Evolutionary conservation across 1,140 invertebrate species (phyloP), one percentile per base, ranked within the genome.

Genomic region (Sycophila sp.): DNA sequence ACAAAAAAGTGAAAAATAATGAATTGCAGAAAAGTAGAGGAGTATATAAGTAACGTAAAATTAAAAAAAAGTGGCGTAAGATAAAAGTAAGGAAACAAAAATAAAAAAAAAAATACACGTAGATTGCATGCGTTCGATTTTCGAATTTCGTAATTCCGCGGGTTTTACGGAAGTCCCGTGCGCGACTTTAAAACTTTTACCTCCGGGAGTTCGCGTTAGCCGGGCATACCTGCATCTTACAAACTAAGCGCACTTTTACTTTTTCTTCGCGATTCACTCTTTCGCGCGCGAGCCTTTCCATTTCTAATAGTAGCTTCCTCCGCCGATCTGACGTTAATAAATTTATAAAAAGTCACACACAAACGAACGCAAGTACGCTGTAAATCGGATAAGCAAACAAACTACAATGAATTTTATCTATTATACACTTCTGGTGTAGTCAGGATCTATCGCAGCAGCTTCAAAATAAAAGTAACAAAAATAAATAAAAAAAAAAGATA

Each of bases 361-460:
- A 38, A 19, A 58, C 5, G n/a, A n/a, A 32, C 34, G 34, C 15
- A 13, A 58, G 24, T 53, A 53, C 28, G 38, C 30, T 19, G 17
- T 36, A 53, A 38, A 60, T 62, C 28, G 11, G 38, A 26, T 32
- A 62, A 1, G 26, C 28, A 26, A 51, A 56, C 5, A 40, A 60
- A 42, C 6, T 62, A 53, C n/a, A n/a, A 30, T 63, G 63, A 22
- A 69, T 70, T 70, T 70, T 70, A 70, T 58, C 68, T 36, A n/a
- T n/a, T n/a, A 56, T 24, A 58, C 2, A 64, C 15, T 56, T 63
- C 28, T 56, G 49, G 26, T 24, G 32, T 69, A 62, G 60, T 62
- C 22, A 13, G 28, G 32, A 60, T 53, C 36, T 58, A 58, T 63
- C 22, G 26, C 49, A 45, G 51, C 24, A 69, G 26, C 49, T 70